Conservation (phyloP, 2,113 vertebrate genomes). For the Mobula birostris region DNA sequence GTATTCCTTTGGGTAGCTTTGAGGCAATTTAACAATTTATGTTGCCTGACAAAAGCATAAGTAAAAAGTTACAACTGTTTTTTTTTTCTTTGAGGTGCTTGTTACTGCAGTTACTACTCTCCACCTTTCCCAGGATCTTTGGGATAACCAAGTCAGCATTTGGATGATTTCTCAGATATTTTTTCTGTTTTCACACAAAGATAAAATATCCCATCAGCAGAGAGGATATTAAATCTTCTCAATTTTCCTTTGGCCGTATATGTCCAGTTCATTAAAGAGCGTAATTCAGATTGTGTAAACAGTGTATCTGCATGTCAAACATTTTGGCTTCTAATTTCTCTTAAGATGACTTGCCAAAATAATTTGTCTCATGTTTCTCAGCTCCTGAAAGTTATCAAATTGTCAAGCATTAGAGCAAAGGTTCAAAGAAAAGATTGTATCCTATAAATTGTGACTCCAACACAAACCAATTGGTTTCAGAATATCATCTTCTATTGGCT, state of each 20-base stretch:
- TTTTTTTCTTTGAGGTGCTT: background rate
- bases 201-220: background rate
- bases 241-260: background rate
- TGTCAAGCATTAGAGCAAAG: background rate
- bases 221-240: background rate
- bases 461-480: background rate
- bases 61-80: background rate
- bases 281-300: background rate
- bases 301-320: background rate
- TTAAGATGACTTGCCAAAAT: background rate
- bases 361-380: background rate
- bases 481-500: background rate
- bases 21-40: background rate
- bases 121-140: background rate
- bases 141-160: background rate
- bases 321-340: background rate
- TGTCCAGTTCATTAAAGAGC: background rate
- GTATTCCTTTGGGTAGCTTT: background rate
- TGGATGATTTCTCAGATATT: background rate
- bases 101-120: background rate
- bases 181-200: background rate
- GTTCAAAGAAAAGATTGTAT: background rate
- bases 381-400: background rate
- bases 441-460: background rate
- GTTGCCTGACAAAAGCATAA: background rate